A percentile compares a stretch with the other conserved stretches of the same genome.
Evolutionary conservation across 2,113 vertebrate species (phyloP).

Genomic region (Anolis sagrei): DNA sequence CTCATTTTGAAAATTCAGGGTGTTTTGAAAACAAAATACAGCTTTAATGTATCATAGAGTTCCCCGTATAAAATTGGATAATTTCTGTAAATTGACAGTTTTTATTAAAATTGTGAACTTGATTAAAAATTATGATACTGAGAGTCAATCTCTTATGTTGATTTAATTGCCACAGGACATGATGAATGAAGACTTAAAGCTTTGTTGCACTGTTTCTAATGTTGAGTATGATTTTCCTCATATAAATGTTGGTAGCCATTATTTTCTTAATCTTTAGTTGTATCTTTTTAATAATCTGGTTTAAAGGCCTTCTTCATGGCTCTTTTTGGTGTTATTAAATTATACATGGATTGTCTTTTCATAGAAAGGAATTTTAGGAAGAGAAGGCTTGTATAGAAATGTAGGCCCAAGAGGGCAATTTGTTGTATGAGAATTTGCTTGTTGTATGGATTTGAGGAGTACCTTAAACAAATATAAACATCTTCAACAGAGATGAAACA

Average conservation of each 20-base stretch:
- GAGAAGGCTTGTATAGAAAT: not conserved
- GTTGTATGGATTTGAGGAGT: not conserved
- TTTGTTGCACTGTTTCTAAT: not conserved
- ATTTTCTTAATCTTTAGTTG: conserved; percentile 20
- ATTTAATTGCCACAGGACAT: no score
- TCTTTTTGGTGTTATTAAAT: not conserved
- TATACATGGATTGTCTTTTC: not conserved
- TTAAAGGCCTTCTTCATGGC: not conserved
- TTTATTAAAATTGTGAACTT: conserved; percentile 32
- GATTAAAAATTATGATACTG: conserved; percentile 27
- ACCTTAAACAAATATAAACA: not conserved
- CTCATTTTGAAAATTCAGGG: conserved; percentile 62
- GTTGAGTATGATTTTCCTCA: not conserved
- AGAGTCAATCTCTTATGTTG: no score
- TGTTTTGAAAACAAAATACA: conserved; percentile 50
- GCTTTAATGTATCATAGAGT: conserved; percentile 58
- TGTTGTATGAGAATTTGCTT: not conserved
- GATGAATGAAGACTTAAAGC: no score
- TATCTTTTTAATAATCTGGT: not conserved
- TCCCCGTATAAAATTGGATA: conserved; percentile 18
- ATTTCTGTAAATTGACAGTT: conserved; percentile 38
- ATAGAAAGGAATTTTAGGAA: not conserved
- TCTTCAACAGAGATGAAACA: not conserved
- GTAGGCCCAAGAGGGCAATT: not conserved
- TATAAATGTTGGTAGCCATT: conserved; percentile 24